Evolutionary conservation across 1,140 invertebrate genomes (phyloP).

Genomic region (Drosophila kohkoa): DNA sequence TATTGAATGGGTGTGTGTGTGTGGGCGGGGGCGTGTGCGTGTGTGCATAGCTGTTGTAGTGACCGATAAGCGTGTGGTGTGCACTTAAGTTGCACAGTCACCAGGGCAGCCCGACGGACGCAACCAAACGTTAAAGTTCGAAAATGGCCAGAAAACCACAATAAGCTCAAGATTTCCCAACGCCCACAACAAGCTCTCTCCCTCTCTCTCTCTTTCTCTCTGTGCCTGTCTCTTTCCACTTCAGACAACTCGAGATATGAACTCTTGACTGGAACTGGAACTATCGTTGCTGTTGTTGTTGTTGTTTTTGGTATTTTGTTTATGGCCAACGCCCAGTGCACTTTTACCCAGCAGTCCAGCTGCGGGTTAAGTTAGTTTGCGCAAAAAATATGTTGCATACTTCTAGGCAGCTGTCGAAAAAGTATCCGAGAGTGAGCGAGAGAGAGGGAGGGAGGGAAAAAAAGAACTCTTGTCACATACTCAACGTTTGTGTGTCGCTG

Average conservation of each 20-base stretch:
- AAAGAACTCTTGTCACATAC: constrained; percentile 3
- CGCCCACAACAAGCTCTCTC: background rate
- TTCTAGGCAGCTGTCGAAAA: constrained; percentile 68
- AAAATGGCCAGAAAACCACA: constrained; percentile 73
- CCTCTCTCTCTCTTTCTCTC: background rate
- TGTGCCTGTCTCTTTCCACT: constrained; percentile 23
- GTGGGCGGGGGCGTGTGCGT: constrained; percentile 27
- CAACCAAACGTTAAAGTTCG: constrained; percentile 61
- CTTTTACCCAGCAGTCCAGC: constrained; percentile 7
- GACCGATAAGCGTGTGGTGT: constrained; percentile 78
- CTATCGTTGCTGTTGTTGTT: constrained; percentile 23
- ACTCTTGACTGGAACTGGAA: constrained; percentile 36
- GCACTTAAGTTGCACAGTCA: constrained; percentile 73
- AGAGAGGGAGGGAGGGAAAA: background rate
- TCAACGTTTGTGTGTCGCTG: constrained; percentile 50
- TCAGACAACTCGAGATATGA: constrained; percentile 30
- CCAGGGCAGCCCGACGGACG: constrained; percentile 32
- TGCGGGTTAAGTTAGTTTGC: constrained; percentile 39
- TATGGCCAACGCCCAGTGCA: constrained; percentile 43
- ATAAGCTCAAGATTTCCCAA: constrained; percentile 63
- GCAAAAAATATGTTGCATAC: constrained; percentile 75
- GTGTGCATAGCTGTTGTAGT: constrained; percentile 37
- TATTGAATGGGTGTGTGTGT: constrained; percentile 37
- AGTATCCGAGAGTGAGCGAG: constrained; percentile 24
- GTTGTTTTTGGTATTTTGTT: constrained; percentile 44